Evolutionary conservation across 2,888 invertebrate species (phyloP).

Genomic region (Hermaeophaga mercurialis): DNA sequence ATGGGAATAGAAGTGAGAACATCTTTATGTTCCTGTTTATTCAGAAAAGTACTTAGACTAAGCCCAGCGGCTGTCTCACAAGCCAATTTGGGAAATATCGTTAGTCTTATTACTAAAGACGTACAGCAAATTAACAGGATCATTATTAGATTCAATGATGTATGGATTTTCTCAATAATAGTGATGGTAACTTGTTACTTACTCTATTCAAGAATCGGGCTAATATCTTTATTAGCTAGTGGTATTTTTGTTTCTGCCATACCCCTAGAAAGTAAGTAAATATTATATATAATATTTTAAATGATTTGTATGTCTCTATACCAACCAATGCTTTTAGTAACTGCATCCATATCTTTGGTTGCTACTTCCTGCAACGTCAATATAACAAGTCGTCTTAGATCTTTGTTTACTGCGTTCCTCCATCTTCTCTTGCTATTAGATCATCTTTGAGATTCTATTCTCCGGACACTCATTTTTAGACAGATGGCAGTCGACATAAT

Average conservation of each 20-base stretch:
- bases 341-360: too few relatives aligned
- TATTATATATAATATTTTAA: too few relatives aligned
- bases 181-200: slow-evolving; percentile 72
- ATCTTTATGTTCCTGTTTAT: slow-evolving; percentile 61
- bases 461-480: too few relatives aligned
- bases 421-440: too few relatives aligned
- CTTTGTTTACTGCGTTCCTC: too few relatives aligned
- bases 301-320: too few relatives aligned
- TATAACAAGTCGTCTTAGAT: too few relatives aligned
- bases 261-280: slow-evolving; percentile 57
- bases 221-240: slow-evolving; percentile 61
- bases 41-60: slow-evolving; percentile 62
- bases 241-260: slow-evolving; percentile 58
- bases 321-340: too few relatives aligned
- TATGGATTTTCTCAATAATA: slow-evolving; percentile 69
- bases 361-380: too few relatives aligned
- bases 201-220: slow-evolving; percentile 66
- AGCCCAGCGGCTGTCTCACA: slow-evolving; percentile 66
- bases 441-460: too few relatives aligned
- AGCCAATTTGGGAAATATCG: slow-evolving; percentile 73
- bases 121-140: slow-evolving; percentile 88
- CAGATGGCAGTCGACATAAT: too few relatives aligned
- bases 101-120: slow-evolving; percentile 92
- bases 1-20: slow-evolving; percentile 78
- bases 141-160: slow-evolving; percentile 84